Evolutionary conservation across 1,140 invertebrate species (phyloP).

Genomic region (Bemisia tabaci): DNA sequence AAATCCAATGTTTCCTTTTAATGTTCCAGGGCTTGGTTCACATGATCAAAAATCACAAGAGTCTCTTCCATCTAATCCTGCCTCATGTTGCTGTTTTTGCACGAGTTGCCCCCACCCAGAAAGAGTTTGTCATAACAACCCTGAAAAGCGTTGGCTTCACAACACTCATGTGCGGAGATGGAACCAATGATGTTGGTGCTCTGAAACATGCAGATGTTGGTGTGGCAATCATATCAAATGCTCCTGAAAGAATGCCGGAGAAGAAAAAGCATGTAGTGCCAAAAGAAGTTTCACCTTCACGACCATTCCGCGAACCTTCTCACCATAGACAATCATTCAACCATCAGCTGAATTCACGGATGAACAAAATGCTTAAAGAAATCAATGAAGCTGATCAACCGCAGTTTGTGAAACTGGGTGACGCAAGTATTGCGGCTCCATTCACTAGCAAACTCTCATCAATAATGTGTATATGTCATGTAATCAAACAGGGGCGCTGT

Average conservation of each 20-base stretch:
- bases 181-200: slow-evolving; percentile 99
- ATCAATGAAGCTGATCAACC: slow-evolving; percentile 74
- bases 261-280: slow-evolving; percentile 19
- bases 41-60: slow-evolving; percentile 45
- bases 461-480: slow-evolving; percentile 93
- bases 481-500: slow-evolving; percentile 98
- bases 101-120: slow-evolving; percentile 90
- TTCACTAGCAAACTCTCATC: slow-evolving; percentile 97
- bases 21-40: slow-evolving; percentile 54
- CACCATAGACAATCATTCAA: not conserved
- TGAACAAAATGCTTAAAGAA: slow-evolving; percentile 74
- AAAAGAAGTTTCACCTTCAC: not conserved
- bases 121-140: slow-evolving; percentile 85
- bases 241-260: slow-evolving; percentile 45
- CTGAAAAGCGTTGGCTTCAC: slow-evolving; percentile 76
- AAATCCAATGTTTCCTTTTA: too few relatives aligned
- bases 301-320: not conserved
- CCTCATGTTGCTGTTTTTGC: slow-evolving; percentile 83
- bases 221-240: slow-evolving; percentile 78
- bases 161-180: slow-evolving; percentile 99
- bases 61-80: slow-evolving; percentile 57
- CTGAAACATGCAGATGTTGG: slow-evolving; percentile 96
- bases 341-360: slow-evolving; percentile 24
- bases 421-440: slow-evolving; percentile 97
- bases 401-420: slow-evolving; percentile 85